Percentiles rank a stretch among this genome's conserved stretches.
These are phyloP conservation scores for Apamea sordens DNA, from an alignment of 2,888 invertebrate species.

Conservation along the genomic window DNA sequence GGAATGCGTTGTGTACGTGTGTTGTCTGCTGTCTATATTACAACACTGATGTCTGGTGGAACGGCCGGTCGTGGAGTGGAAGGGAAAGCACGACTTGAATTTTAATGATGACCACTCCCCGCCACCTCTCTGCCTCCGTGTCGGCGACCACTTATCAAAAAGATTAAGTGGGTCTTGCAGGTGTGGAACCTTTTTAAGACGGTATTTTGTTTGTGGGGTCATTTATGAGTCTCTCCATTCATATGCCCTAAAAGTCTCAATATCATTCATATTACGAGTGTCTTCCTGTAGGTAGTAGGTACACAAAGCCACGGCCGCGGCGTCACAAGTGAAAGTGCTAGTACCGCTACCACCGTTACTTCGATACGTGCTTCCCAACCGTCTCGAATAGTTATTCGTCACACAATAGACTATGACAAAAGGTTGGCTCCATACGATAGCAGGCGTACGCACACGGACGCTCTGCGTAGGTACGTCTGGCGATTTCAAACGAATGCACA, in stretches of 20 bases:
- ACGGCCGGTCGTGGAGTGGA: constrained; percentile 39
- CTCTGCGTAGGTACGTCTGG: not conserved
- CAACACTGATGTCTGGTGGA: constrained; percentile 41
- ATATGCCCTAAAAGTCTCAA: not conserved
- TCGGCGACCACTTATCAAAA: not conserved
- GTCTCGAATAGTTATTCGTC: constrained; percentile 4
- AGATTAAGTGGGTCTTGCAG: not conserved
- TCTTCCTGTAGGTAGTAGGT: not conserved
- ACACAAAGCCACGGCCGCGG: not conserved
- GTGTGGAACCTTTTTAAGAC: not conserved
- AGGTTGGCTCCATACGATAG: not conserved
- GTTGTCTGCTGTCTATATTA: constrained; percentile 15
- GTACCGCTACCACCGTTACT: constrained; percentile 8
- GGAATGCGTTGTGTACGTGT: constrained; percentile 35
- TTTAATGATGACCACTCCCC: constrained; percentile 72
- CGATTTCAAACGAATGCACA: not conserved
- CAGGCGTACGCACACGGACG: not conserved
- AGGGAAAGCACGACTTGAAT: constrained; percentile 74
- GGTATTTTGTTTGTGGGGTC: not conserved
- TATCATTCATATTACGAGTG: not conserved
- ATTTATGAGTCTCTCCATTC: not conserved
- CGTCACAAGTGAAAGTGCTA: constrained; percentile 33
- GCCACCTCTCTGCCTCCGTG: not conserved
- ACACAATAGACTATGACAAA: not conserved
- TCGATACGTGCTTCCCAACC: not conserved